Evolutionary conservation across 2,888 invertebrate genomes (phyloP).

Genomic region (Helobdella robusta): DNA sequence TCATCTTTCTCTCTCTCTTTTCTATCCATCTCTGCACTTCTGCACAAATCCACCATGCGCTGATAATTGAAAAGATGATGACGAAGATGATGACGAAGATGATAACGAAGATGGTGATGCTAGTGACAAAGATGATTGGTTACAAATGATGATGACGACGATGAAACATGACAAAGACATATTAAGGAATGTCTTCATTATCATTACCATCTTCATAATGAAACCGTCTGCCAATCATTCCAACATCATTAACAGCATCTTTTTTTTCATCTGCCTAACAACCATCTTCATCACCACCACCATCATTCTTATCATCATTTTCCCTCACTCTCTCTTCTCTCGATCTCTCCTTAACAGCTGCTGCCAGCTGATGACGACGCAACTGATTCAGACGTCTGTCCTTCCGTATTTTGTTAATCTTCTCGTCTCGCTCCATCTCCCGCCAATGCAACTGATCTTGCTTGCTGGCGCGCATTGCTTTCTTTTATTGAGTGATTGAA

Average conservation of each 20-base stretch:
- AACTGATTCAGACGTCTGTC: background rate
- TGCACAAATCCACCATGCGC: background rate
- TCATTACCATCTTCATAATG: background rate
- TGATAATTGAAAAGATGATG: background rate
- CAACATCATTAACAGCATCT: background rate
- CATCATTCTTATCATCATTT: background rate
- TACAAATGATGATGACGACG: background rate
- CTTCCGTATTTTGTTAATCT: background rate
- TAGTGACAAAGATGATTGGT: background rate
- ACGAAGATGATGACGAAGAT: too few relatives aligned
- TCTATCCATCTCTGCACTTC: background rate
- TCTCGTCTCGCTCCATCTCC: too few relatives aligned
- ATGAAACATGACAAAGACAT: background rate
- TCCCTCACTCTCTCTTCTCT: background rate
- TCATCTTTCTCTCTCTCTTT: constrained; percentile 12
- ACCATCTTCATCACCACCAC: background rate
- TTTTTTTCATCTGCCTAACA: background rate
- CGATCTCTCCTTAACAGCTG: background rate
- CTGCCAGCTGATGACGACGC: background rate
- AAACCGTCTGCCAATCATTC: background rate
- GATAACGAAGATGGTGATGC: too few relatives aligned
- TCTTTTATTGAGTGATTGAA: background rate
- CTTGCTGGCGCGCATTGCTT: background rate
- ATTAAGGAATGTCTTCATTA: background rate
- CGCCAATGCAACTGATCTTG: background rate